Base-by-base conservation (phyloP, 2,797 vertebrate species). In the Poeciliopsis turneri region DNA sequence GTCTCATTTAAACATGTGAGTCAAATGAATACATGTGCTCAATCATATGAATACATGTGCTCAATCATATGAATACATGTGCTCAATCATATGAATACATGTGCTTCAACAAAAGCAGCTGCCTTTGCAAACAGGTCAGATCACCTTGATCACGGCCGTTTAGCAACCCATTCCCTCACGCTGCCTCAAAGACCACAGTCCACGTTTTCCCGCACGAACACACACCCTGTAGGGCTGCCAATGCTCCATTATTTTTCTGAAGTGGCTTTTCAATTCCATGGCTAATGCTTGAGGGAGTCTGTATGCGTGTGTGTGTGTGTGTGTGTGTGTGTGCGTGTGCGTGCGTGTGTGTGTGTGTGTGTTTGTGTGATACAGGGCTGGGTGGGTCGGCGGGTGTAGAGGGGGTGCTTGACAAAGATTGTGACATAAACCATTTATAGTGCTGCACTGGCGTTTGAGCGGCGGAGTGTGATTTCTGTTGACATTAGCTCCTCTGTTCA, bases 361-460 rank as follows among this genome's bases (percentile, higher is more conserved):
- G 72, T 43, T 30, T 33, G 59, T 61, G 69, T 55, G 81, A 80
- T 72, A 47, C 49, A 53, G 76, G 74, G 79, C 84, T 73, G 78
- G 53, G 23, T 53, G 8, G 23, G 51, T 53, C 2, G 23, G 81
- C 72, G 46, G 55, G 59, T 7, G 55, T 49, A 69, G 18, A 69
- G 69, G 61, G 11, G 64, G 53, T 72, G 71, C 81, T 81, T 86
- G 86, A 91, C 82, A 87, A 83, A 89, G 84, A 93, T 84, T 90
- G 84, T 84, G 90, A 90, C 86, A 93, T 86, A 90, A 93, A 90
- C 84, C 92, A 90, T 93, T 91, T 88, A 88, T 87, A 90, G 85
- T 80, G 86, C 82, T 69, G 70, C 73, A 39, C 74, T 66, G 30
- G 57, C 78, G 79, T 86, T 78, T 81, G 83, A 77, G 75, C 79